Evolutionary conservation across 2,888 invertebrate species (phyloP).

Genomic region (Vesta saturnalis): DNA sequence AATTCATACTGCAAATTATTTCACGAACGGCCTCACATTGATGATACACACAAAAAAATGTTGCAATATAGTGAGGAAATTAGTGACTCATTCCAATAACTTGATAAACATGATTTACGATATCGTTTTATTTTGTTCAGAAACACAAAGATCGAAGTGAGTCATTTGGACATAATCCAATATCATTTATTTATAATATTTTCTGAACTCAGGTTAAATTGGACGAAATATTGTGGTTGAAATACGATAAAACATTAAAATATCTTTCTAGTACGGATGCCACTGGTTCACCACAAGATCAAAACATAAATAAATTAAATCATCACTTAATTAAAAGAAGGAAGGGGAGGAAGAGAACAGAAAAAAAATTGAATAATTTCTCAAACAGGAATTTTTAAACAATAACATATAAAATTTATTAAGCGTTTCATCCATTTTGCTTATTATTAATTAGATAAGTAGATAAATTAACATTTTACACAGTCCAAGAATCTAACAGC

Average conservation of each 20-base stretch:
- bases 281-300: constrained; percentile 23
- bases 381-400: too few relatives aligned
- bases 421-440: background rate
- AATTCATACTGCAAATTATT: too few relatives aligned
- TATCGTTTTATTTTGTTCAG: constrained; percentile 30
- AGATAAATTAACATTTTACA: constrained; percentile 3
- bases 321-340: constrained; percentile 25
- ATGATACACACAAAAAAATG: too few relatives aligned
- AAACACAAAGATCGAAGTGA: constrained; percentile 28
- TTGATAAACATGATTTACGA: constrained; percentile 2
- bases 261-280: constrained; percentile 21
- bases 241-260: constrained; percentile 25
- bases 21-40: too few relatives aligned
- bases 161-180: constrained; percentile 31
- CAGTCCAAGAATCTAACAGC: too few relatives aligned
- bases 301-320: constrained; percentile 27
- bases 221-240: constrained; percentile 24
- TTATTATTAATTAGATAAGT: background rate
- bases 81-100: constrained; percentile 8
- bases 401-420: too few relatives aligned
- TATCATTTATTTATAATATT: constrained; percentile 27
- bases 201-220: constrained; percentile 28
- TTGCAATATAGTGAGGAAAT: too few relatives aligned
- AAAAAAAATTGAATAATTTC: too few relatives aligned
- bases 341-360: constrained; percentile 20